Evolutionary conservation across 2,888 invertebrate genomes (phyloP).

Genomic region (Ptilodon capucinus): DNA sequence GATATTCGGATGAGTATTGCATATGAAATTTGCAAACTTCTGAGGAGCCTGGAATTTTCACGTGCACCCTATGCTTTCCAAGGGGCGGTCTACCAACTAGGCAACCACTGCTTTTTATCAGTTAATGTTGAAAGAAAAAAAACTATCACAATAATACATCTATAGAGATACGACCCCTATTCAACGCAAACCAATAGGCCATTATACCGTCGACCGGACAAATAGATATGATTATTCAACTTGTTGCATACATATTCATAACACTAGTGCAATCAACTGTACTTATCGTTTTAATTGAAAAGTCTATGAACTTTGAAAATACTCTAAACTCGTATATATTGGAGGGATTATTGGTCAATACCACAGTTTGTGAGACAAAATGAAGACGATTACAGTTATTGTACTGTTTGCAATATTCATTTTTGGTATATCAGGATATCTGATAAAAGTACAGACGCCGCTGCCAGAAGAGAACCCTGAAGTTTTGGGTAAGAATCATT

Average conservation of each 20-base stretch:
- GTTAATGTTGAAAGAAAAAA: too few species aligned
- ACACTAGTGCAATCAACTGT: slow-evolving; percentile 57
- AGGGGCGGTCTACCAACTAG: too few species aligned
- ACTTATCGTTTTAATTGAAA: slow-evolving; percentile 42
- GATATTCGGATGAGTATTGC: too few species aligned
- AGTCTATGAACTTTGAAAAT: slow-evolving; percentile 49
- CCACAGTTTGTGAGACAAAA: slow-evolving; percentile 45
- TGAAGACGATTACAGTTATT: slow-evolving; percentile 57
- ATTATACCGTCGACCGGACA: slow-evolving; percentile 19
- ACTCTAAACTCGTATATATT: slow-evolving; percentile 44
- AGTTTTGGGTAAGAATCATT: slow-evolving; percentile 28
- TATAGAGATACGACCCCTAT: too few species aligned
- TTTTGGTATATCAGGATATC: slow-evolving; percentile 47
- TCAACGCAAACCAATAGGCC: slow-evolving; percentile 9
- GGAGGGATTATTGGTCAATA: slow-evolving; percentile 8
- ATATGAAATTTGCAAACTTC: too few species aligned
- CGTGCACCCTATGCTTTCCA: too few species aligned
- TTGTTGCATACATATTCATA: slow-evolving; percentile 22
- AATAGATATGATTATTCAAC: slow-evolving; percentile 17
- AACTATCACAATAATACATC: too few species aligned
- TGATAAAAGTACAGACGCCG: slow-evolving; percentile 63
- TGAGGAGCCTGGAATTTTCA: too few species aligned
- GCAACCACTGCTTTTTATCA: too few species aligned
- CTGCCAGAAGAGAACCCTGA: slow-evolving; percentile 20
- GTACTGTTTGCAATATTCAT: slow-evolving; percentile 29